Conservation (phyloP, 2,113 vertebrate genomes). For the Nothocercus nigrocapillus region DNA sequence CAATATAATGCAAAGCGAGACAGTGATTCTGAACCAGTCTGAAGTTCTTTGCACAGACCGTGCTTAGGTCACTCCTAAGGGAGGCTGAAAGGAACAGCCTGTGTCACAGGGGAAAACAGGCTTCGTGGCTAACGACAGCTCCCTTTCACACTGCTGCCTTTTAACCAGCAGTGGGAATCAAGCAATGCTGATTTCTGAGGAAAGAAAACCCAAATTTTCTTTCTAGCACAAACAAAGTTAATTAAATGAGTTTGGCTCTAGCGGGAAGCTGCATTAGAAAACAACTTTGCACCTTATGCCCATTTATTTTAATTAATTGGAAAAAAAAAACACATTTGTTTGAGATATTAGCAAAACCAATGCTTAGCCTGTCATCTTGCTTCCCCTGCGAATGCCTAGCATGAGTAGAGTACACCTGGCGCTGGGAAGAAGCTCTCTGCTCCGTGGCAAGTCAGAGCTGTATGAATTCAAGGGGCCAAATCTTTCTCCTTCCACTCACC, state of each 20-base stretch:
- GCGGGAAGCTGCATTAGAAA: slow-evolving; percentile 53
- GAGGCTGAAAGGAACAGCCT: not conserved
- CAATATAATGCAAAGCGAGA: not conserved
- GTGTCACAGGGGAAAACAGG: not conserved
- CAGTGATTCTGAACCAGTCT: slow-evolving; percentile 32
- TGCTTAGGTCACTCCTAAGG: not conserved
- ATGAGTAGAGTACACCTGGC: not conserved
- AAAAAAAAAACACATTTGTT: slow-evolving; percentile 49
- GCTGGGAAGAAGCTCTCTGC: not conserved
- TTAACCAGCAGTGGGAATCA: slow-evolving; percentile 26
- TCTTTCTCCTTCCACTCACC: not conserved
- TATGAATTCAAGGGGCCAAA: not conserved
- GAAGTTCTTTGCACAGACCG: not conserved
- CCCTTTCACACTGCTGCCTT: not conserved
- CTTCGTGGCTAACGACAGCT: not conserved
- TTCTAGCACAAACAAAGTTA: slow-evolving; percentile 44
- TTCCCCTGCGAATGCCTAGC: not conserved
- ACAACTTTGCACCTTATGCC: slow-evolving; percentile 52
- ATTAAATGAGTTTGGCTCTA: slow-evolving; percentile 50
- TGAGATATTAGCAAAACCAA: slow-evolving; percentile 29
- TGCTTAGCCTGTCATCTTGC: not conserved
- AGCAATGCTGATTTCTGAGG: slow-evolving; percentile 34
- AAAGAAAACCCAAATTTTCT: slow-evolving; percentile 27
- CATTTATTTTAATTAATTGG: slow-evolving; percentile 69
- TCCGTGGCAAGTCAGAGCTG: not conserved